Base-by-base conservation (phyloP, 2,888 invertebrate genomes). In the Phrixothrix hirtus region DNA sequence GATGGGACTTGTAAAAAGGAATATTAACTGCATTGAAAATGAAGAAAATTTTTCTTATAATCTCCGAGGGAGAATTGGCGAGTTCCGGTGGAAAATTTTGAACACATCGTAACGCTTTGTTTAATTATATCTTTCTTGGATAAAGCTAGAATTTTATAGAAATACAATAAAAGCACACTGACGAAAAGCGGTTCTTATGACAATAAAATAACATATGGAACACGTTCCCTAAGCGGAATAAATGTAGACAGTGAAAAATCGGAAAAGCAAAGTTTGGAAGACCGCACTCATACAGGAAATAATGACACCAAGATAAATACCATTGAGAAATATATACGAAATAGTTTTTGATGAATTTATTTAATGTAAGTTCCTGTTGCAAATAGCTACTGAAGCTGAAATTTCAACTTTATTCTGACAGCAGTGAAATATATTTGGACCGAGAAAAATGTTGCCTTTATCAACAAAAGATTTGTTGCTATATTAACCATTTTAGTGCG, bases 241-340 rank as follows among this genome's bases (percentile, higher is more conserved):
- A 69, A 68, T 61, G 66, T 55, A 65, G 63, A 65, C 65, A 61
- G 66, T 64, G 66, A 69, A 69, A 70, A 72, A 72, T 71, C 66
- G 68, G 69, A 63, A 66, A 68, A 67, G 70, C 65, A 68, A 72
- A 71, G 68, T 70, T 68, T 62, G 67, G 67, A 69, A 66, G 67
- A 65, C 66, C 68, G 64, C 65, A 61, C 60, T 66, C 43, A 58
- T 65, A 64, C 67, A 64, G 66, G 66, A 53, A 57, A 47, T 51
- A 58, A 58, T 53, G 58, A 58, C 58, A 52, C 29, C 38, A 58
- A 58, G 58, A 58, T 58, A 58, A 58, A 58, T 58, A 52, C 38
- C 52, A 53, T 53, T 42, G 52, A 52, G 52, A 41, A 52, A 52
- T 52, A 52, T 30, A 52, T 25, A 21, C 36, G 46, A 39, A 41